phyloP scores from a whole-genome alignment of 2,797 vertebrate genomes.

The Xenopus petersii region DNA sequence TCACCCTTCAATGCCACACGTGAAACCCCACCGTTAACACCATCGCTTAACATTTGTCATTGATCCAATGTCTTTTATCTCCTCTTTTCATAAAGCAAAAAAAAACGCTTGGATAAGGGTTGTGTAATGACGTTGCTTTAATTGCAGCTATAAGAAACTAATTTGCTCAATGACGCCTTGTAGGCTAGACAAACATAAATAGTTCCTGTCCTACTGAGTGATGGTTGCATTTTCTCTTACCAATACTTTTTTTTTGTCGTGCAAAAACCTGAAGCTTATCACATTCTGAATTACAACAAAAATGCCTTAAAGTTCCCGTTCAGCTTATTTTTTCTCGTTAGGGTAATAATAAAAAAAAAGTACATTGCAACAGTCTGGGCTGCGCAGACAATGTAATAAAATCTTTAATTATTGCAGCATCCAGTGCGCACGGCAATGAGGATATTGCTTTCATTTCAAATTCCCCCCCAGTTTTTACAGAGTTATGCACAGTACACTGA shows the following conservation, averaged over 20 bases:
- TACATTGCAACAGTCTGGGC: neutral
- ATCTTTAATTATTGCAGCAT: constrained; percentile 7
- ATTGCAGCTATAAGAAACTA: constrained; percentile 35
- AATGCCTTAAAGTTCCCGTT: neutral
- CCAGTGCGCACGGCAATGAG: constrained; percentile 10
- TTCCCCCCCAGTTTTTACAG: neutral
- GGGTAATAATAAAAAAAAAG: neutral
- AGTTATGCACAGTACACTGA: neutral
- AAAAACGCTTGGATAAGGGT: constrained; percentile 7
- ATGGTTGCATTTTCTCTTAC: neutral
- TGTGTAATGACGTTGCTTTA: constrained; percentile 18
- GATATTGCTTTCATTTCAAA: neutral
- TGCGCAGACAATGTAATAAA: neutral
- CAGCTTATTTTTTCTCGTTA: constrained; percentile 1
- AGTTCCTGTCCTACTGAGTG: constrained; percentile 19
- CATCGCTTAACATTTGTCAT: constrained; percentile 15
- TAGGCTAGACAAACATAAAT: constrained; percentile 30
- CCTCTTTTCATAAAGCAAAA: constrained; percentile 9
- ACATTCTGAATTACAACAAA: constrained; percentile 11
- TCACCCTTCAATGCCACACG: constrained; percentile 14
- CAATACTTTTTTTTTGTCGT: neutral
- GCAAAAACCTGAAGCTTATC: neutral
- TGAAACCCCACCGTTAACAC: neutral
- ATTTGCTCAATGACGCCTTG: constrained; percentile 29
- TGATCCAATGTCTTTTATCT: constrained; percentile 20